Conservation (phyloP, 2,113 vertebrate species). For the Tragelaphus scriptus region DNA sequence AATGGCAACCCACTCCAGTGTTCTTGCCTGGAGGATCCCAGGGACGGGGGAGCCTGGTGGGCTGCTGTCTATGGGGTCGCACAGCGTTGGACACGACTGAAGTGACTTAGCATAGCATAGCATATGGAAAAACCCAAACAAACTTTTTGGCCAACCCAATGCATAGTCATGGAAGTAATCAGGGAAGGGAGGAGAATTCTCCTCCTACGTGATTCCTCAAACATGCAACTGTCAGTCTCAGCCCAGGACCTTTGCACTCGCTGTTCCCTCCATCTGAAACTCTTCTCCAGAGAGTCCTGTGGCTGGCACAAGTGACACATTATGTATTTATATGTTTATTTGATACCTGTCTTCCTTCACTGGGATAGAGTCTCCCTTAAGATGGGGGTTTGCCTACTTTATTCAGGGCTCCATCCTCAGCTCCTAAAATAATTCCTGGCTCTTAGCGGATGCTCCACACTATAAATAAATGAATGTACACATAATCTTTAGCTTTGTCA, state of each 20-base stretch:
- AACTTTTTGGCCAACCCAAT: background rate
- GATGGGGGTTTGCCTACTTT: background rate
- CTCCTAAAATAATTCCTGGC: background rate
- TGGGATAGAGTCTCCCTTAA: background rate
- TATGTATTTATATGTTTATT: background rate
- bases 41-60: no score
- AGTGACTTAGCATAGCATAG: no score
- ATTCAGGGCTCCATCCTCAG: background rate
- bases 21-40: no score
- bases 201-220: background rate
- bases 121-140: background rate
- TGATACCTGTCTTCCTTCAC: background rate
- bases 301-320: background rate
- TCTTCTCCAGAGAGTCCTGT: background rate
- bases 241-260: background rate
- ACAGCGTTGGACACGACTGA: no score
- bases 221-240: rapidly evolving
- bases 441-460: background rate
- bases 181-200: background rate
- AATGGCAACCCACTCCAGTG: no score
- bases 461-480: background rate
- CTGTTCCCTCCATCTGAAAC: background rate
- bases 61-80: no score
- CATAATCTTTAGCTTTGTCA: background rate
- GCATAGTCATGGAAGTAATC: background rate